These are phyloP conservation scores for Crocodylus rhombifer DNA, from an alignment of 2,797 vertebrate species.

Conservation along the genomic window DNA sequence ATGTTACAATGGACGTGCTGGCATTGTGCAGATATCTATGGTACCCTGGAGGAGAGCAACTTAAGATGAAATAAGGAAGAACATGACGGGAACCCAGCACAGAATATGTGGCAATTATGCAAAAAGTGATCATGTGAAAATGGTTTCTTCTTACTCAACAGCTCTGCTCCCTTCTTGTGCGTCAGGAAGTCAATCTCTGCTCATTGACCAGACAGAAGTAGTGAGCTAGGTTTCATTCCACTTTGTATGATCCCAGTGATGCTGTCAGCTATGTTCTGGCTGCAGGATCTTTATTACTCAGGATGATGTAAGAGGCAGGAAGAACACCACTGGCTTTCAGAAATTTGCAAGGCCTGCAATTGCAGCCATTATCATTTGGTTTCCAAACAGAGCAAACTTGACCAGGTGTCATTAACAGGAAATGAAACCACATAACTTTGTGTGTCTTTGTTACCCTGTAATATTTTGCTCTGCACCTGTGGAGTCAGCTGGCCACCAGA, in stretches of 20 bases:
- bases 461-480: not conserved
- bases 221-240: not conserved
- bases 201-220: not conserved
- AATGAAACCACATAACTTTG: not conserved
- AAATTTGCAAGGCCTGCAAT: not conserved
- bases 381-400: conserved; percentile 2
- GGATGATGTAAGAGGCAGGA: not conserved
- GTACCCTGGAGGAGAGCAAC: not conserved
- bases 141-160: not conserved
- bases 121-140: conserved; percentile 22
- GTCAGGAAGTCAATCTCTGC: not conserved
- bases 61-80: not conserved
- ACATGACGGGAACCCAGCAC: not conserved
- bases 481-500: conserved; percentile 8
- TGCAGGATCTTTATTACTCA: not conserved
- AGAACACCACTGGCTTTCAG: fast-evolving
- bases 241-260: not conserved
- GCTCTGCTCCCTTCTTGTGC: not conserved
- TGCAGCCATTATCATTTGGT: not conserved
- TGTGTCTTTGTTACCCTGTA: not conserved
- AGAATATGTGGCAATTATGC: conserved; percentile 15
- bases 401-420: not conserved
- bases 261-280: not conserved
- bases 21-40: not conserved
- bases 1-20: not conserved